Evolutionary conservation across 1,140 invertebrate species (phyloP).

Genomic region (Caenorhabditis brenneri): DNA sequence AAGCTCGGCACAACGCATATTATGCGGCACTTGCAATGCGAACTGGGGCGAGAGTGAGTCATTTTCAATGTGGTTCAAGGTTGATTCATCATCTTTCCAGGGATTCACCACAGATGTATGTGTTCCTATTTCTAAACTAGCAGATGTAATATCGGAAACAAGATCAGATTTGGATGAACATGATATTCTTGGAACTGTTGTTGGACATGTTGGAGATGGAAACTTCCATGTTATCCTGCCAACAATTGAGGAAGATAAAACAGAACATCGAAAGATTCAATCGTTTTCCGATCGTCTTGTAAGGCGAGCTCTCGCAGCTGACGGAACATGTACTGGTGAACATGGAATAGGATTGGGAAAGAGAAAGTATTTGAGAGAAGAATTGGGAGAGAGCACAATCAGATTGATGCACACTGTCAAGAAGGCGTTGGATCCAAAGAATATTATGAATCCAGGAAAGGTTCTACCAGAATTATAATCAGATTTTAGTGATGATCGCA

Average conservation of each 20-base stretch:
- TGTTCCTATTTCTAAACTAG: conserved; percentile 75
- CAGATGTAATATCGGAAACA: conserved; percentile 73
- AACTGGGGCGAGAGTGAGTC: conserved; percentile 61
- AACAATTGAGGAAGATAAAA: conserved; percentile 72
- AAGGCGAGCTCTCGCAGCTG: conserved; percentile 73
- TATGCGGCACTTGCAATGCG: conserved; percentile 72
- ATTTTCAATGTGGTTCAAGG: neutral
- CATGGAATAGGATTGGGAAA: conserved; percentile 76
- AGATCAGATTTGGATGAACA: conserved; percentile 71
- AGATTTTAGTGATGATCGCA: too few species aligned
- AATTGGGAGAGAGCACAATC: conserved; percentile 73
- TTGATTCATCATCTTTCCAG: conserved; percentile 58
- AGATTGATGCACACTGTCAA: conserved; percentile 74
- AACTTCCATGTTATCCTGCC: conserved; percentile 75
- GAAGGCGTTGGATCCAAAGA: conserved; percentile 74
- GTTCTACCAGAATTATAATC: conserved; percentile 67
- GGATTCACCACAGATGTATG: conserved; percentile 75
- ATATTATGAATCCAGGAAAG: conserved; percentile 76
- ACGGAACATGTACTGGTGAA: conserved; percentile 76
- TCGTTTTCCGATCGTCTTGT: conserved; percentile 72
- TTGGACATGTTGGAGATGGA: conserved; percentile 76
- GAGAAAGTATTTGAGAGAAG: conserved; percentile 72
- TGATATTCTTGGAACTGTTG: conserved; percentile 71
- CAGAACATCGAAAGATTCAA: conserved; percentile 71
- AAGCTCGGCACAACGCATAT: conserved; percentile 75